Conservation (phyloP, 2,113 vertebrate genomes). For the Parus major region DNA sequence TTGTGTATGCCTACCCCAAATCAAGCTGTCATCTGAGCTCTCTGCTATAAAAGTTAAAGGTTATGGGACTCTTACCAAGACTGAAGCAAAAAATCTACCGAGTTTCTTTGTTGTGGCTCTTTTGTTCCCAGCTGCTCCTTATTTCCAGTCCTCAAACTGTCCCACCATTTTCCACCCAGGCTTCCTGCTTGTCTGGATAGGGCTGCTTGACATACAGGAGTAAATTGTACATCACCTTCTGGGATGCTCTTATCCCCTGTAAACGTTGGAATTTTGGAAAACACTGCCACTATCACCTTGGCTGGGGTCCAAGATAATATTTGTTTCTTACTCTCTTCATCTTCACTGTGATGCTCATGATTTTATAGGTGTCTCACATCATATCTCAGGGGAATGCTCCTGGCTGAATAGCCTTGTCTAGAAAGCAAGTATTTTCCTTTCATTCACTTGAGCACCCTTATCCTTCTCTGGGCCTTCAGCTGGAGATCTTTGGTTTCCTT, state of each 20-base stretch:
- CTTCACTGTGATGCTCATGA: background rate
- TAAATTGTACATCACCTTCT: background rate
- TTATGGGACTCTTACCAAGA: background rate
- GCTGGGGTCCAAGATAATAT: background rate
- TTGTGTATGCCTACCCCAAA: background rate
- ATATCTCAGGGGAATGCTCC: background rate
- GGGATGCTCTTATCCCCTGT: background rate
- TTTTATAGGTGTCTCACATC: background rate
- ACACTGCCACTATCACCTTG: background rate
- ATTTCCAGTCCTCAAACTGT: background rate
- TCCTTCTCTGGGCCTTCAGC: background rate
- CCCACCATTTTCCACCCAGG: background rate
- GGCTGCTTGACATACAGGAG: background rate
- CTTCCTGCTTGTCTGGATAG: background rate
- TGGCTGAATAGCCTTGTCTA: background rate
- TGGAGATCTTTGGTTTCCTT: background rate
- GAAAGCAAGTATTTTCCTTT: background rate
- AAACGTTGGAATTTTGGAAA: background rate
- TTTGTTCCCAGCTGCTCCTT: background rate
- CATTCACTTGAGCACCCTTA: background rate
- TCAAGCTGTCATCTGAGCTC: background rate
- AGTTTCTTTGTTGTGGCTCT: background rate
- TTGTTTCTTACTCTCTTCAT: background rate
- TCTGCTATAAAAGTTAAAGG: background rate
- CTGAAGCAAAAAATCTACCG: background rate